Evolutionary conservation across 2,888 invertebrate species (phyloP), one percentile per base, ranked within the genome.

Genomic region (Apamea sordens): DNA sequence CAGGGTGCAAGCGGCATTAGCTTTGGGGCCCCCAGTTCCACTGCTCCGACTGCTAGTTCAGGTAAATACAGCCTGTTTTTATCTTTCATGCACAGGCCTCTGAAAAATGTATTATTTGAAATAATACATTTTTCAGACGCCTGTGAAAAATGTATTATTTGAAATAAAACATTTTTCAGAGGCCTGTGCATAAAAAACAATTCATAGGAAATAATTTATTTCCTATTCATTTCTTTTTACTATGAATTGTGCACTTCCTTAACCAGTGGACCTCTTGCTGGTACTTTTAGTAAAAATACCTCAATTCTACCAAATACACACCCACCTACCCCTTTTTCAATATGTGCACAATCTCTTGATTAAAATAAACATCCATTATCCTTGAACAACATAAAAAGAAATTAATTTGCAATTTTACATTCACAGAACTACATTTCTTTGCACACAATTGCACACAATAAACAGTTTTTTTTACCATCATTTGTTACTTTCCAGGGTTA

Each of bases 1-100:
- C 76, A 76, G 4, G 94, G 95, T 2, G 91, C 94, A 6, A 93
- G 95, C 2, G 94, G 95, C 0, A 93, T 96, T 0, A 95, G 92
- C 78, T 96, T 96, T 91, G 96, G 96, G 2, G 86, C 94, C 2
- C 21, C 79, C 1, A 92, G 92, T 4, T 91, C 94, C 0, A 94
- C 88, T 63, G 92, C 94, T 44, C 83, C 94, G 41, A 89, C 94
- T 68, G 81, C 93, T 59, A 87, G 88, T 13, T 92, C 95, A 88
- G 95, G 96, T 96, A 82, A 81, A 21, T 1, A 44, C 7, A 32
- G 7, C n/a, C 3, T n/a, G 6, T 24, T 11, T 70, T 36, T 56
- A 56, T 56, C 18, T 24, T 15, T 10, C 24, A 53, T 36, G 24
- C 15, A 24, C 10, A 18, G 32, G 10, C 36, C 7, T 28, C 68